phyloP scores from a whole-genome alignment of 2,888 invertebrate genomes.

The Drosophila borborema region DNA sequence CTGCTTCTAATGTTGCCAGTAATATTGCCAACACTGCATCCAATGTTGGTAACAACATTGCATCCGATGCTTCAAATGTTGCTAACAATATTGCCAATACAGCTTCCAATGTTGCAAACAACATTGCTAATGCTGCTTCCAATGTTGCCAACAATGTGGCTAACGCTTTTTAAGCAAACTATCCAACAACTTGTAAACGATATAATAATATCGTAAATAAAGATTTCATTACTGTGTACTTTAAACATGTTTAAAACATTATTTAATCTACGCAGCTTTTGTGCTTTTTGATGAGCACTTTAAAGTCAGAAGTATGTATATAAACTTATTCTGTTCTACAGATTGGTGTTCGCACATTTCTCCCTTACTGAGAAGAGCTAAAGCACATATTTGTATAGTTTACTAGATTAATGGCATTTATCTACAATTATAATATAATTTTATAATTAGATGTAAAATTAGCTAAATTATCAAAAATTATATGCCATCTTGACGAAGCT shows the following conservation, averaged over 20 bases:
- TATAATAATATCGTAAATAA: conserved; percentile 6
- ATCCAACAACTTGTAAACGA: background rate
- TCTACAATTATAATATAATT: no score
- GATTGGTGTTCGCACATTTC: background rate
- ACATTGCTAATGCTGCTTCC: background rate
- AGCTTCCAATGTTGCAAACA: background rate
- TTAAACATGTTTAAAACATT: background rate
- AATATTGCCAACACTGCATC: conserved; percentile 12
- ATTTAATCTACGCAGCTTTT: background rate
- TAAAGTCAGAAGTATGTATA: background rate
- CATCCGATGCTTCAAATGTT: background rate
- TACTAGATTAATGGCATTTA: no score
- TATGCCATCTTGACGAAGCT: background rate
- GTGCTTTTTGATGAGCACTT: background rate
- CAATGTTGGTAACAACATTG: background rate
- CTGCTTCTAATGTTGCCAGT: conserved; percentile 2
- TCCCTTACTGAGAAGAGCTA: background rate
- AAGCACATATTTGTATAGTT: no score
- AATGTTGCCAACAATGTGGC: background rate
- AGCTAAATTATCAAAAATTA: background rate
- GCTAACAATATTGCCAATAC: background rate
- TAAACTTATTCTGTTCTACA: background rate
- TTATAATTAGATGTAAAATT: no score
- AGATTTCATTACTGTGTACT: background rate
- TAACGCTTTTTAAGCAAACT: conserved; percentile 17